Conservation (phyloP, 2,888 invertebrate species). For the Liodrosophila aerea region DNA sequence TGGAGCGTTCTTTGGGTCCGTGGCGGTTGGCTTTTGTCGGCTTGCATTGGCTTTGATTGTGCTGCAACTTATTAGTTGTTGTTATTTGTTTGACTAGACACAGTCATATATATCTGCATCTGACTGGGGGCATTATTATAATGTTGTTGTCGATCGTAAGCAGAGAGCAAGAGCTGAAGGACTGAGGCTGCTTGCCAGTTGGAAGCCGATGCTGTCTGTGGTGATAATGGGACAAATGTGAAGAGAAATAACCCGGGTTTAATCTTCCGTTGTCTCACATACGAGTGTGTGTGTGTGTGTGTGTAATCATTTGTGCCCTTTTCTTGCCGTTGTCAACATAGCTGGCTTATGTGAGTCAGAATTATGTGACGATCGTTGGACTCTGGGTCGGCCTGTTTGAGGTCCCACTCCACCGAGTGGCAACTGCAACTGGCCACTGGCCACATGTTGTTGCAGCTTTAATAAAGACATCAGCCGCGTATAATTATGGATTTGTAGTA, state of each 20-base stretch:
- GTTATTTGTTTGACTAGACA: slow-evolving; percentile 80
- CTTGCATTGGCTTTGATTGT: slow-evolving; percentile 65
- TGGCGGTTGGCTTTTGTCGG: slow-evolving; percentile 70
- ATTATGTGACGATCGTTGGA: slow-evolving; percentile 69
- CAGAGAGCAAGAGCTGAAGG: slow-evolving; percentile 13
- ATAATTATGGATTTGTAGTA: slow-evolving; percentile 80
- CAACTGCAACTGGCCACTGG: slow-evolving; percentile 31
- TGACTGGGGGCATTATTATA: slow-evolving; percentile 47
- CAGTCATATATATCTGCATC: slow-evolving; percentile 66
- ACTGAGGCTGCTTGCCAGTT: slow-evolving; percentile 53
- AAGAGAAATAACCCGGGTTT: slow-evolving; percentile 76
- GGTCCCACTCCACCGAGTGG: slow-evolving; percentile 32
- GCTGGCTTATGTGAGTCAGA: slow-evolving; percentile 79
- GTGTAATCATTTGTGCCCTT: slow-evolving; percentile 76
- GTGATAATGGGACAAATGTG: slow-evolving; percentile 77
- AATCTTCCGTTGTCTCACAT: slow-evolving; percentile 76
- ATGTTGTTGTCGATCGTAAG: slow-evolving; percentile 48
- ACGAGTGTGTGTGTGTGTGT: slow-evolving; percentile 38
- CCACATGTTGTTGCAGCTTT: slow-evolving; percentile 73
- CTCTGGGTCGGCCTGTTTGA: slow-evolving; percentile 65
- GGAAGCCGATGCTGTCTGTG: slow-evolving; percentile 74
- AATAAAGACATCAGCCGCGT: slow-evolving; percentile 80
- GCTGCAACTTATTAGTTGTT: slow-evolving; percentile 78
- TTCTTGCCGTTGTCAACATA: slow-evolving; percentile 82
- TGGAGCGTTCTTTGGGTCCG: slow-evolving; percentile 19